These are phyloP conservation scores for Melanotaenia duboulayi DNA, from an alignment of 2,113 vertebrate genomes.

Conservation along the genomic window DNA sequence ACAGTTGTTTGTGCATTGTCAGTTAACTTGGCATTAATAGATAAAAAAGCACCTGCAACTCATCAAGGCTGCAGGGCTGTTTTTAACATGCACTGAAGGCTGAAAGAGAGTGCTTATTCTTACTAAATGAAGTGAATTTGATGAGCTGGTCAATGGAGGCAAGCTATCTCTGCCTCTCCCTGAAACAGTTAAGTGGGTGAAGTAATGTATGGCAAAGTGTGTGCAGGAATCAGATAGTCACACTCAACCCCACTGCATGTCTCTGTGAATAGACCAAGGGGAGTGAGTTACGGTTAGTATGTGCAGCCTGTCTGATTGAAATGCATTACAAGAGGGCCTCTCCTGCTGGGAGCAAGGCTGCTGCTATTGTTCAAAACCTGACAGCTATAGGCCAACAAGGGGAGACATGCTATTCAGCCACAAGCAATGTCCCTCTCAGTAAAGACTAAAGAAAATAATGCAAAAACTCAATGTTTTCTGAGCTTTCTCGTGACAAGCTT, in stretches of 20 bases:
- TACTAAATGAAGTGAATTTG: slow-evolving; percentile 72
- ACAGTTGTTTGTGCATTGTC: slow-evolving; percentile 61
- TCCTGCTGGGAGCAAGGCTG: slow-evolving; percentile 65
- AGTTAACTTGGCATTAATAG: slow-evolving; percentile 66
- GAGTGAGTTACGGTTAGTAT: slow-evolving; percentile 73
- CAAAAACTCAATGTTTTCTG: slow-evolving; percentile 47
- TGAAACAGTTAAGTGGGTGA: slow-evolving; percentile 63
- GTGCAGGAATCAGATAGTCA: slow-evolving; percentile 64
- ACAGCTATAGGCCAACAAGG: slow-evolving; percentile 55
- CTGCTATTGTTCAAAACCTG: slow-evolving; percentile 74
- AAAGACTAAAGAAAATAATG: slow-evolving; percentile 69
- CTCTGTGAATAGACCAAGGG: slow-evolving; percentile 56
- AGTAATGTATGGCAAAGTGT: slow-evolving; percentile 67
- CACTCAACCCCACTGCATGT: slow-evolving; percentile 42
- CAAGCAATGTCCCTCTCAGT: slow-evolving; percentile 51
- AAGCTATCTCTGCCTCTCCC: slow-evolving; percentile 31
- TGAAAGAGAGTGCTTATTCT: slow-evolving; percentile 63
- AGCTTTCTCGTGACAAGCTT: slow-evolving; percentile 43
- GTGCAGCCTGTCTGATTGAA: slow-evolving; percentile 68
- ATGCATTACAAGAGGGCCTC: slow-evolving; percentile 71
- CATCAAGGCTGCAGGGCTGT: slow-evolving; percentile 65
- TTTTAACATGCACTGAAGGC: slow-evolving; percentile 63
- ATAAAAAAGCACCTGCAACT: slow-evolving; percentile 44
- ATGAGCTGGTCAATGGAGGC: slow-evolving; percentile 64
- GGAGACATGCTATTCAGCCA: slow-evolving; percentile 50